phyloP scores from a whole-genome alignment of 1,140 invertebrate genomes.

The Cepaea nemoralis region DNA sequence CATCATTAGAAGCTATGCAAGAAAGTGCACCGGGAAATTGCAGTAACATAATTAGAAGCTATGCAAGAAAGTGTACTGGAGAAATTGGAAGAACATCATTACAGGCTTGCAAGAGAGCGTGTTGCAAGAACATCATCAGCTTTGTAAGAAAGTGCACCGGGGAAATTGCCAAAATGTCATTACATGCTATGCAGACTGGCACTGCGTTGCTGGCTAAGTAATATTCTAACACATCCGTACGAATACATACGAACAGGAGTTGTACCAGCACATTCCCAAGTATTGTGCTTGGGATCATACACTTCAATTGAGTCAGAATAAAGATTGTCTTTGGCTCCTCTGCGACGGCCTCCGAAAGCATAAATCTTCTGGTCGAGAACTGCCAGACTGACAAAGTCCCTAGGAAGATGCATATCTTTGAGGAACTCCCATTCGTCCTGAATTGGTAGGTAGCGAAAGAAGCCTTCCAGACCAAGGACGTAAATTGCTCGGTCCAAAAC shows the following conservation, averaged over 20 bases:
- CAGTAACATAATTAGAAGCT: too few species aligned
- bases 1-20: too few species aligned
- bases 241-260: constrained; percentile 67
- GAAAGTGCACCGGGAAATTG: too few species aligned
- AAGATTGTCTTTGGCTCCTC: constrained; percentile 65
- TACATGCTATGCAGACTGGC: neutral
- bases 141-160: too few species aligned
- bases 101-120: too few species aligned
- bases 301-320: constrained; percentile 66
- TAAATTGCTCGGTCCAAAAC: constrained; percentile 64
- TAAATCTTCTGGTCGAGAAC: constrained; percentile 66
- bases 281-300: constrained; percentile 56
- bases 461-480: constrained; percentile 67
- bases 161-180: neutral
- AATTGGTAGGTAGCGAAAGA: constrained; percentile 59
- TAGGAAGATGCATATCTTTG: constrained; percentile 59
- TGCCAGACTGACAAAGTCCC: constrained; percentile 67
- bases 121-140: too few species aligned
- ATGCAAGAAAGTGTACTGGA: too few species aligned
- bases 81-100: too few species aligned
- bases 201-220: constrained; percentile 49
- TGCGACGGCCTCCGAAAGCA: constrained; percentile 62
- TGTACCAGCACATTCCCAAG: constrained; percentile 59
- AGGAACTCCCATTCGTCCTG: constrained; percentile 62
- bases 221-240: constrained; percentile 66